Percentiles rank a stretch among this genome's conserved stretches.
Evolutionary conservation across 2,113 vertebrate species (phyloP).

Genomic region (Junco hyemalis): DNA sequence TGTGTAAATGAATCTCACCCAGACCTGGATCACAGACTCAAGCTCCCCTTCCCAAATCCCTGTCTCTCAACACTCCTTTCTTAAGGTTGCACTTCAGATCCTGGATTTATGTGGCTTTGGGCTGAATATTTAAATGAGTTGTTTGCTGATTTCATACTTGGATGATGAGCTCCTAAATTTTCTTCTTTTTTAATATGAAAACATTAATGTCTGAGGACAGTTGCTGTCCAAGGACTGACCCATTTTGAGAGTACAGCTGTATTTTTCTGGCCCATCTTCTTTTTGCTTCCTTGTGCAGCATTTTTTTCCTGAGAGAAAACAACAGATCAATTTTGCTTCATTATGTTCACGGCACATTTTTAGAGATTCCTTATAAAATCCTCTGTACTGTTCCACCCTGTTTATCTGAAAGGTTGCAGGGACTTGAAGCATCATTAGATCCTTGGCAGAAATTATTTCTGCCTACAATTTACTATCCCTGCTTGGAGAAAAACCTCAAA

Average conservation of each 20-base stretch:
- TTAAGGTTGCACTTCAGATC: neutral
- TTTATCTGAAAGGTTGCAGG: neutral
- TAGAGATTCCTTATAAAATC: neutral
- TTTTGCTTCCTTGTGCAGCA: neutral
- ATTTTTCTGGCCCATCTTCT: neutral
- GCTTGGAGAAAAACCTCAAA: slow-evolving; percentile 19
- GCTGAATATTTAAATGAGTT: neutral
- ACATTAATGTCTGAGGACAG: neutral
- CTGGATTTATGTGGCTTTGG: neutral
- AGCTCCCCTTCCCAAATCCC: neutral
- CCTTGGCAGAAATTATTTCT: neutral
- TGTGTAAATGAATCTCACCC: neutral
- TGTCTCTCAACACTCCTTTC: neutral
- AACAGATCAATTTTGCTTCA: slow-evolving; percentile 20
- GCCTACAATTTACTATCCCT: neutral
- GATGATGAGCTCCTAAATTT: neutral
- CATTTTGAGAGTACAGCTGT: neutral
- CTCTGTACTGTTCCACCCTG: neutral
- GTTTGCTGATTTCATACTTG: neutral
- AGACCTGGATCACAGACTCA: neutral
- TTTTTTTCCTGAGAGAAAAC: slow-evolving; percentile 23
- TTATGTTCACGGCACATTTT: neutral
- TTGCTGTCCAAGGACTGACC: neutral
- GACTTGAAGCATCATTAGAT: slow-evolving; percentile 25
- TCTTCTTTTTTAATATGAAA: neutral